Evolutionary conservation across 2,888 invertebrate species (phyloP), one percentile per base, ranked within the genome.

Genomic region (Aporophyla lueneburgensis): DNA sequence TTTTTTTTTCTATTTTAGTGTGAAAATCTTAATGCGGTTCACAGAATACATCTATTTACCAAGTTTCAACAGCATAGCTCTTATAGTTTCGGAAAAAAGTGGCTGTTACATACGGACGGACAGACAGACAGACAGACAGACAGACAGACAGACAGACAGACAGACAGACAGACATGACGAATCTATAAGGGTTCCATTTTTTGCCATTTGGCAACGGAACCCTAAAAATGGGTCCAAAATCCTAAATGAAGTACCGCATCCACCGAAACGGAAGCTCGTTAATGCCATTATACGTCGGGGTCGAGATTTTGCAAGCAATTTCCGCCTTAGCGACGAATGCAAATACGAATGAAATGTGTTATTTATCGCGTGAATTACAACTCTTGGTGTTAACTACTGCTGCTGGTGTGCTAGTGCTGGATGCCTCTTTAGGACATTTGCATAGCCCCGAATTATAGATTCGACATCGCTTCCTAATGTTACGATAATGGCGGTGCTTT

Each of bases 331-430:
- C 93, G 94, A 93, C 94, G 91, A 94, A 94, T 95, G 95, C 94
- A 95, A 95, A 95, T 94, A 93, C 92, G 91, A 93, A 92, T 91
- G 92, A 94, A 95, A 95, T 94, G 94, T 94, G 95, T 95, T 95
- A 95, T 95, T 94, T 95, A 95, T 95, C 94, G 93, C 92, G 88
- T 92, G 93, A 94, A 94, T 94, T 94, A 94, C 93, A 91, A 92
- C 88, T 89, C 84, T 88, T 90, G 85, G 90, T 91, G 91, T 89
- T 91, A 91, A 92, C 92, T 92, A 92, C 89, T 84, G 71, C 76
- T 74, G n/a, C 81, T 70, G 74, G 79, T 71, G 78, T 40, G 61
- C 84, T 87, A 75, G 85, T 84, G 74, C 74, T 84, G 71, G 79
- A 76, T 87, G 79, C 74, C 80, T 85, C 56, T 74, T 69, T 54